Evolutionary conservation across 1,140 invertebrate species (phyloP).

Genomic region (Tetranychus urticae): DNA sequence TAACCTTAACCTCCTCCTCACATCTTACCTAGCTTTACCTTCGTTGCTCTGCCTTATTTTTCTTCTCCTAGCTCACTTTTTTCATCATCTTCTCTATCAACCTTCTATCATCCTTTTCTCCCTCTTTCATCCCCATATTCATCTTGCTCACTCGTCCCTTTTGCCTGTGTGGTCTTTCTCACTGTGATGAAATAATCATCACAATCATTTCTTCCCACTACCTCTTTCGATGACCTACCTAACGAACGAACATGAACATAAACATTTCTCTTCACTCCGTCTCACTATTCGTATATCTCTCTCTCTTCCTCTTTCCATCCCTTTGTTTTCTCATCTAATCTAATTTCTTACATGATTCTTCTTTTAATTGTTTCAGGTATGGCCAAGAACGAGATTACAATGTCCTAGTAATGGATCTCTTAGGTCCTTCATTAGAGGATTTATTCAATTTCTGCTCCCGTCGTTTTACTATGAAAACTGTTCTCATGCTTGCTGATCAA

Average conservation of each 20-base stretch:
- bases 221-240: too few relatives aligned
- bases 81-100: not conserved
- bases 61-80: not conserved
- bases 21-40: not conserved
- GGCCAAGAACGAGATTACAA: slow-evolving; percentile 81
- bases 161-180: not conserved
- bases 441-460: slow-evolving; percentile 89
- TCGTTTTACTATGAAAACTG: slow-evolving; percentile 90
- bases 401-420: slow-evolving; percentile 83
- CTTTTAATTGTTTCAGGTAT: slow-evolving; percentile 37
- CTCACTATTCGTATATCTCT: not conserved
- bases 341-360: not conserved
- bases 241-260: too few relatives aligned
- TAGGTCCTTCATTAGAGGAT: slow-evolving; percentile 85
- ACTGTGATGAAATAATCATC: too few relatives aligned
- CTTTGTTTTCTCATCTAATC: not conserved
- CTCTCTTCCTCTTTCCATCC: not conserved
- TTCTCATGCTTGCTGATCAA: slow-evolving; percentile 87
- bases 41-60: not conserved
- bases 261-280: too few relatives aligned
- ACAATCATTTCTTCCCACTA: too few relatives aligned
- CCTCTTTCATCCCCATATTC: not conserved
- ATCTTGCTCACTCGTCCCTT: not conserved
- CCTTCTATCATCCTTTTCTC: not conserved
- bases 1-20: not conserved